phyloP scores from a whole-genome alignment of 2,797 vertebrate species.

The Helicolenus hilgendorfi region DNA sequence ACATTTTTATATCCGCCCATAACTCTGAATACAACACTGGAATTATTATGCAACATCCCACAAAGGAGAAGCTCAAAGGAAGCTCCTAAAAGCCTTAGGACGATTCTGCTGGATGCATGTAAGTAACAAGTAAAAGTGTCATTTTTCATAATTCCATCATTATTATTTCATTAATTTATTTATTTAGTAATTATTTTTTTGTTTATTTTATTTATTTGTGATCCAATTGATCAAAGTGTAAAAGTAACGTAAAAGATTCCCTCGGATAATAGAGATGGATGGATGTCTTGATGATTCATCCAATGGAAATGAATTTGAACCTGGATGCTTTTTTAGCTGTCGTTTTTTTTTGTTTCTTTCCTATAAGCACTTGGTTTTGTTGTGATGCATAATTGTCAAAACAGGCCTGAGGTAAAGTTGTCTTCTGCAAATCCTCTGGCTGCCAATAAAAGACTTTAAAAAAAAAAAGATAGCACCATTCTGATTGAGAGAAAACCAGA shows the following conservation, averaged over 20 bases:
- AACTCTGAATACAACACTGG: background rate
- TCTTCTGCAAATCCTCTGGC: background rate
- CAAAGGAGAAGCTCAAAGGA: background rate
- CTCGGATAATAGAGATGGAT: background rate
- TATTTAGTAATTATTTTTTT: background rate
- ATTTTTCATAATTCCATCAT: too few species aligned
- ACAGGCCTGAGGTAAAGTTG: background rate
- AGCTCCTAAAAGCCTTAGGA: background rate
- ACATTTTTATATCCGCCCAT: background rate
- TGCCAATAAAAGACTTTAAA: background rate
- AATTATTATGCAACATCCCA: background rate
- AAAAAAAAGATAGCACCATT: too few species aligned
- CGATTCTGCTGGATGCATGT: background rate
- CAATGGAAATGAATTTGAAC: too few species aligned
- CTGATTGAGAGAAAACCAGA: too few species aligned
- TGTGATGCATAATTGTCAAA: background rate
- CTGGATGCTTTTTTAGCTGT: background rate
- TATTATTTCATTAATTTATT: too few species aligned
- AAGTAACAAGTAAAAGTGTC: too few species aligned
- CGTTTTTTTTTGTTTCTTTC: background rate
- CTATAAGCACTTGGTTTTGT: background rate
- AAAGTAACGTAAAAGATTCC: background rate
- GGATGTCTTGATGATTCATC: background rate
- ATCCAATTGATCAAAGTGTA: background rate
- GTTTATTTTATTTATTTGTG: background rate